A percentile compares a stretch with the other conserved stretches of the same genome.
Evolutionary conservation across 1,140 invertebrate genomes (phyloP).

Genomic region (Drosophila bipectinata): DNA sequence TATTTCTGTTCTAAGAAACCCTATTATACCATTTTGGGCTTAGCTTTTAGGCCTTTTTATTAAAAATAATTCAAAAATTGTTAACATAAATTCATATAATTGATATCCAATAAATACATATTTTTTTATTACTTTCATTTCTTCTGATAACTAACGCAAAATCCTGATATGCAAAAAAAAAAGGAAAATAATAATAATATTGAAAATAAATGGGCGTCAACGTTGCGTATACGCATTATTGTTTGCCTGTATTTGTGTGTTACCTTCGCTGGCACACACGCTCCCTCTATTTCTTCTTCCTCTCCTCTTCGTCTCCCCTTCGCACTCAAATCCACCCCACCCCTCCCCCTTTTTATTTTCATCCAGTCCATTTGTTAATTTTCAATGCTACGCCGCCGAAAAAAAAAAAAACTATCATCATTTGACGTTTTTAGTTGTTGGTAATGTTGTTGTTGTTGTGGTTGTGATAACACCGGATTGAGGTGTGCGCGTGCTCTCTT

Average conservation of each 20-base stretch:
- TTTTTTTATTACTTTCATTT: background rate
- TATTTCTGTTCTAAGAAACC: no score
- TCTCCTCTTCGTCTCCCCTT: no score
- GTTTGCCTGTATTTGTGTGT: conserved; percentile 26
- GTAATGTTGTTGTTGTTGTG: conserved; percentile 25
- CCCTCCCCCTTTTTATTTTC: background rate
- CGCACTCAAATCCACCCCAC: background rate
- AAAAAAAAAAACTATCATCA: conserved; percentile 42
- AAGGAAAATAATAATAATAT: background rate
- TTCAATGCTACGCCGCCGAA: conserved; percentile 54
- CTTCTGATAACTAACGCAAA: conserved; percentile 11
- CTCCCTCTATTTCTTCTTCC: conserved; percentile 11
- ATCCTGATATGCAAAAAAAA: conserved; percentile 5
- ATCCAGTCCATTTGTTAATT: conserved; percentile 22
- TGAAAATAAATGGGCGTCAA: conserved; percentile 29
- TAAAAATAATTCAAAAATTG: no score
- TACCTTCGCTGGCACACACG: conserved; percentile 26
- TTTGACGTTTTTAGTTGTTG: conserved; percentile 8
- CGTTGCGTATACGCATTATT: conserved; percentile 50
- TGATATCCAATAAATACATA: background rate
- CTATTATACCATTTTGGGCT: no score
- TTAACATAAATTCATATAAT: no score
- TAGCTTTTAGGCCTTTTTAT: background rate
- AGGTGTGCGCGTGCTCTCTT: conserved; percentile 48
- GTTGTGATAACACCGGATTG: conserved; percentile 30